These are phyloP conservation scores for Noctilio leporinus DNA, from an alignment of 2,113 vertebrate species.

Conservation along the genomic window DNA sequence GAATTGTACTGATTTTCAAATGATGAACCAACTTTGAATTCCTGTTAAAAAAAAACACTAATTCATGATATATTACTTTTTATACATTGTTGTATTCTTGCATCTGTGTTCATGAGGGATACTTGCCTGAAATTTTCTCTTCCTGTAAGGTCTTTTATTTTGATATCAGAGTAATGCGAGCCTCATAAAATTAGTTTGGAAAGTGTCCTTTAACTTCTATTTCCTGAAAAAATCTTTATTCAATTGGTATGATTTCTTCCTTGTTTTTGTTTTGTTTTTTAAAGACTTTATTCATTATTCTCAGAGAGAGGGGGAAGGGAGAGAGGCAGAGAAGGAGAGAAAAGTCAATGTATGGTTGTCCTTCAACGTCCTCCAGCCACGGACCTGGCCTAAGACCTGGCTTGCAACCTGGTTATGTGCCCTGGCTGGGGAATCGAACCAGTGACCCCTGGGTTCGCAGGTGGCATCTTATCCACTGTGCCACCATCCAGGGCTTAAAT, in stretches of 20 bases:
- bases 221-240: not conserved
- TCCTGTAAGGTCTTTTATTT: not conserved
- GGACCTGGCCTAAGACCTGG: too few species aligned
- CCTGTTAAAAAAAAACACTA: not conserved
- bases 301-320: too few species aligned
- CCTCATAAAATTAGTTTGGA: not conserved
- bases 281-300: too few species aligned
- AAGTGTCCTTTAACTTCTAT: not conserved
- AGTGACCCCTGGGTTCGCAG: too few species aligned
- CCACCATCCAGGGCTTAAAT: too few species aligned
- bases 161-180: not conserved
- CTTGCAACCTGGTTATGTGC: too few species aligned
- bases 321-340: too few species aligned
- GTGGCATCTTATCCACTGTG: too few species aligned
- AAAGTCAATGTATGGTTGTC: too few species aligned
- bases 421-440: too few species aligned
- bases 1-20: not conserved
- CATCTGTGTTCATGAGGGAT: not conserved
- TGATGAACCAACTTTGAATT: not conserved
- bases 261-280: too few species aligned
- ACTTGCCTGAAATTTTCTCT: not conserved
- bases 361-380: too few species aligned
- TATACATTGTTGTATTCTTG: not conserved
- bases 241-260: not conserved
- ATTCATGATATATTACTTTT: not conserved